Conservation (phyloP, 1,140 invertebrate species). For the Aphaenogaster ashmeadi region DNA sequence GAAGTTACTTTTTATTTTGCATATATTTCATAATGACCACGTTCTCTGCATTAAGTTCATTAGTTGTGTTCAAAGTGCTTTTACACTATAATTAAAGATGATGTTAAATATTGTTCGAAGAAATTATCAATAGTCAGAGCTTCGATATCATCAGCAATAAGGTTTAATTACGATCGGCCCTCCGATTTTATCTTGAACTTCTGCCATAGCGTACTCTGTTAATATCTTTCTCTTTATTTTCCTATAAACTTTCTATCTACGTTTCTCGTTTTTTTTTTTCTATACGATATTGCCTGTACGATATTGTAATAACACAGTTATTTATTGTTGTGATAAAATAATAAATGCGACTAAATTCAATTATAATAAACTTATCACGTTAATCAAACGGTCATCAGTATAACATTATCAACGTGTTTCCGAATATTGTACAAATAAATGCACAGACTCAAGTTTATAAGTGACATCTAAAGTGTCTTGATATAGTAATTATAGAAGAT, state of each 20-base stretch:
- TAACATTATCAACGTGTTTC: not conserved
- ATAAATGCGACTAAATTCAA: not conserved
- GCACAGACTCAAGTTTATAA: not conserved
- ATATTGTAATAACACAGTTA: not conserved
- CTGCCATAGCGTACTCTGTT: not conserved
- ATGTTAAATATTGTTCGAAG: slow-evolving; percentile 29
- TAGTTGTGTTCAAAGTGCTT: slow-evolving; percentile 28
- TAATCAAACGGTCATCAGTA: not conserved
- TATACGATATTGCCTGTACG: too few species aligned
- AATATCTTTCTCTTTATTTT: slow-evolving; percentile 20
- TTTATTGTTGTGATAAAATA: not conserved
- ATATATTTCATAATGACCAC: not conserved
- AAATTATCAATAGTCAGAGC: slow-evolving; percentile 45
- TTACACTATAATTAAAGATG: slow-evolving; percentile 38
- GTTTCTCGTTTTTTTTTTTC: slow-evolving; percentile 3
- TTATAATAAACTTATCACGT: slow-evolving; percentile 5
- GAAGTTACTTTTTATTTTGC: not conserved
- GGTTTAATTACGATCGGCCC: slow-evolving; percentile 34
- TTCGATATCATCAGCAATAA: slow-evolving; percentile 49
- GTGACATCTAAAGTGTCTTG: not conserved
- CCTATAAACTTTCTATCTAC: slow-evolving; percentile 3
- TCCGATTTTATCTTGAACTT: slow-evolving; percentile 35
- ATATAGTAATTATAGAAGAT: slow-evolving; percentile 3
- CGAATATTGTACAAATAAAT: not conserved
- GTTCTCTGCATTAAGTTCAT: not conserved